Evolutionary conservation across 2,797 vertebrate genomes (phyloP).

Genomic region (Sebastes oblongus): DNA sequence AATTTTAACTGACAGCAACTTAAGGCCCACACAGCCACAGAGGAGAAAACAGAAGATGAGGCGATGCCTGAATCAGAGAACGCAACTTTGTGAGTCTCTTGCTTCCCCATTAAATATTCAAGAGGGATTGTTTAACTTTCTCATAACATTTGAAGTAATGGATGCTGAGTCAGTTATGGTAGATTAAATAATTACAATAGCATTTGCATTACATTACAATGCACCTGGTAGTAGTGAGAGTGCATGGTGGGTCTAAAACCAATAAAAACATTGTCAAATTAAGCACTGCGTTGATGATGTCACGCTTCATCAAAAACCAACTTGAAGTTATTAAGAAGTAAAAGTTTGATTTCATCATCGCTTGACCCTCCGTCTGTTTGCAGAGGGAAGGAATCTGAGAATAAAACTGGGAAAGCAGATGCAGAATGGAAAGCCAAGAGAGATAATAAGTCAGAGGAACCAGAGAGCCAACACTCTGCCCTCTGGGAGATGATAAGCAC

Average conservation of each 20-base stretch:
- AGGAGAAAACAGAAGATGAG: conserved; percentile 48
- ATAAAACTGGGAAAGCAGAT: conserved; percentile 64
- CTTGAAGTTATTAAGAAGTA: not conserved
- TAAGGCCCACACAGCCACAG: conserved; percentile 14
- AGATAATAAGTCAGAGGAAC: conserved; percentile 80
- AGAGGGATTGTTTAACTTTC: conserved; percentile 1
- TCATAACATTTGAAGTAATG: not conserved
- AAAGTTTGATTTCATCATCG: not conserved
- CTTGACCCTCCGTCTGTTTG: conserved; percentile 13
- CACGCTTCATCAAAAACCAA: not conserved
- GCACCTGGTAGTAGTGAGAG: not conserved
- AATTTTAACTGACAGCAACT: conserved; percentile 20
- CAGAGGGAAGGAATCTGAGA: conserved; percentile 82
- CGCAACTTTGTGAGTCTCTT: conserved; percentile 64
- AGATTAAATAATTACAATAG: not conserved
- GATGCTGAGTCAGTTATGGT: not conserved
- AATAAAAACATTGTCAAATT: not conserved
- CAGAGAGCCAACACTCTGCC: conserved; percentile 85
- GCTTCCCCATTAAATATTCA: not conserved
- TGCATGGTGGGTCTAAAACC: not conserved
- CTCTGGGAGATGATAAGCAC: conserved; percentile 89
- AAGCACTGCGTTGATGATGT: not conserved
- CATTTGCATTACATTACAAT: not conserved
- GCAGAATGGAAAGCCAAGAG: conserved; percentile 76
- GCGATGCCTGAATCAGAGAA: conserved; percentile 43